A percentile compares a stretch with the other conserved stretches of the same genome.
phyloP scores from a whole-genome alignment of 2,888 invertebrate species.

The Phasia obesa region DNA sequence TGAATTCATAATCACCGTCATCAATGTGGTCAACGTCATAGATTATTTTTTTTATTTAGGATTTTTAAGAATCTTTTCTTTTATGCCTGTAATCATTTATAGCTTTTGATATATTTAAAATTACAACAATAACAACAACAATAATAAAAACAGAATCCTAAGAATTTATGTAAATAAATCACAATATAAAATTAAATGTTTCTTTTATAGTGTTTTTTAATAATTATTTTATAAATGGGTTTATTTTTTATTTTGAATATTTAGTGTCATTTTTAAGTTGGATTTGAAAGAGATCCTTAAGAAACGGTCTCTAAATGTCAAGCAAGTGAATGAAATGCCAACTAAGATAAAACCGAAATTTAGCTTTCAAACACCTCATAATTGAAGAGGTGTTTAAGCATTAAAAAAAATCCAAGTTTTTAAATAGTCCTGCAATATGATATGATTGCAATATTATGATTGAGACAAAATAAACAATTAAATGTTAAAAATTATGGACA shows the following conservation, averaged over 20 bases:
- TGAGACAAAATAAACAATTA: too few species aligned
- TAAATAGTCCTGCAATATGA: too few species aligned
- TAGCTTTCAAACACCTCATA: too few species aligned
- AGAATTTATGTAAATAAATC: slow-evolving; percentile 68
- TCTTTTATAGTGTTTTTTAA: slow-evolving; percentile 44
- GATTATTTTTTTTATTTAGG: slow-evolving; percentile 17
- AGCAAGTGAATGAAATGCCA: too few species aligned
- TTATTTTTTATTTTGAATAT: slow-evolving; percentile 32
- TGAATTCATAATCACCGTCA: slow-evolving; percentile 63
- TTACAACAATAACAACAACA: slow-evolving; percentile 30
- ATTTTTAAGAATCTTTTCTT: slow-evolving; percentile 16
- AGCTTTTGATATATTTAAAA: slow-evolving; percentile 43
- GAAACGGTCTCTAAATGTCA: not conserved
- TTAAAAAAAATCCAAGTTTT: too few species aligned
- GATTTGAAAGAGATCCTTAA: not conserved
- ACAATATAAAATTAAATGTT: slow-evolving; percentile 60
- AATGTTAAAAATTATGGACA: too few species aligned
- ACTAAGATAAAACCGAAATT: too few species aligned
- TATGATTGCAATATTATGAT: too few species aligned
- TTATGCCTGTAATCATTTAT: slow-evolving; percentile 49
- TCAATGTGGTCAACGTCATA: slow-evolving; percentile 53
- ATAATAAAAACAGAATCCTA: slow-evolving; percentile 31
- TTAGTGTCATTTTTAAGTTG: slow-evolving; percentile 29
- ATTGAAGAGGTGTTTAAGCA: too few species aligned
- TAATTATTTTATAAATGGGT: slow-evolving; percentile 48